phyloP scores from a whole-genome alignment of 2,888 invertebrate species.

The Machimus rusticus region DNA sequence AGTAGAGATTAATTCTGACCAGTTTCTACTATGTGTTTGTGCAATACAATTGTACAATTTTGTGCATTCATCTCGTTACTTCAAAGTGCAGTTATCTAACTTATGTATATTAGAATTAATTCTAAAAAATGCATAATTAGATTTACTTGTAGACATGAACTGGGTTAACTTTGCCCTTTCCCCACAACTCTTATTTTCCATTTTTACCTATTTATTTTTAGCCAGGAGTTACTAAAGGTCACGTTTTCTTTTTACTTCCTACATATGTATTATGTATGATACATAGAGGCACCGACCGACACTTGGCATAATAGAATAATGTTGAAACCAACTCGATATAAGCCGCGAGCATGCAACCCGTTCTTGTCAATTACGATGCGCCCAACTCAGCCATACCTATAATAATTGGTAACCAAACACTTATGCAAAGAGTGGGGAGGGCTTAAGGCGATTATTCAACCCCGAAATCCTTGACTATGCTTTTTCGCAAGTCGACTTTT shows the following conservation, averaged over 20 bases:
- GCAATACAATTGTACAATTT: no score
- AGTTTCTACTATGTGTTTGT: no score
- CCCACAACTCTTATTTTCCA: background rate
- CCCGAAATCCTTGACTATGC: background rate
- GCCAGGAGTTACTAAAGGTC: background rate
- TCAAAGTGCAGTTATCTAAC: background rate
- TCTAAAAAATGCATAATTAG: background rate
- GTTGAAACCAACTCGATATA: background rate
- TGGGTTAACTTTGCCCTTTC: background rate
- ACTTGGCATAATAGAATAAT: background rate
- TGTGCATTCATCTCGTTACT: background rate
- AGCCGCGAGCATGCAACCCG: background rate
- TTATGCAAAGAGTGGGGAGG: background rate
- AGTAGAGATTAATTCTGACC: no score
- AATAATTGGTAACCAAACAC: slow-evolving; percentile 28
- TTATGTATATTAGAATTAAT: background rate
- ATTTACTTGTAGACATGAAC: background rate
- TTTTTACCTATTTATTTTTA: background rate
- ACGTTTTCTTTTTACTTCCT: background rate
- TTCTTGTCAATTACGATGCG: background rate
- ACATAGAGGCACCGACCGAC: background rate
- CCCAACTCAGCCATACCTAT: slow-evolving; percentile 8
- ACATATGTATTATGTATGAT: background rate
- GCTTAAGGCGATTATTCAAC: slow-evolving; percentile 24
- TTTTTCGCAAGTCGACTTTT: background rate